Base-by-base conservation (phyloP, 2,113 vertebrate genomes). In the Marcusenius ussheri region DNA sequence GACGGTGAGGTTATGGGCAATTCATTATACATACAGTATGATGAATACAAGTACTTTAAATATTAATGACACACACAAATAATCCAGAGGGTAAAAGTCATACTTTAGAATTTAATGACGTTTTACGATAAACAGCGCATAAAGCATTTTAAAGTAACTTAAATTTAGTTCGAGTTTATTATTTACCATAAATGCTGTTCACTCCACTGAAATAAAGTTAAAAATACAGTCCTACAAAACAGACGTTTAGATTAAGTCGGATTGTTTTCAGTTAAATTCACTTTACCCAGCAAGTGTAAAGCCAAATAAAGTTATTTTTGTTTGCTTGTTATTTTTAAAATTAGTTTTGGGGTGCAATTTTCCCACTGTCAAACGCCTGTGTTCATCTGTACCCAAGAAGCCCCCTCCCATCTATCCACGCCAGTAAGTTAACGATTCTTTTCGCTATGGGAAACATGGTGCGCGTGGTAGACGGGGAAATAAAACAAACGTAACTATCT, bases 401-500 rank as follows among this genome's bases (percentile, higher is more conserved):
- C 21, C 8, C 19, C 74, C 39, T 24, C 24, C 19, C n/a, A 31
- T 31, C 62, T 70, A 84, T 46, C 45, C 19, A 83, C 80, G 13
- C 70, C 42, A 83, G 19, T 46, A 19, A 83, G 42, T 45, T 47
- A 77, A 47, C 80, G 42, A 84, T 13, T 80, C 35, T 47, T 47
- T 84, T 47, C 45, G 83, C 83, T 84, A 46, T 47, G 45, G 45
- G 45, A 46, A 84, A 47, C 45, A 45, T 13, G 19, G 74, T 80
- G 74, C 74, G 42, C 45, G 83, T 47, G 47, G 35, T 21, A 39
- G 35, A 42, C 51, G 19, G n/a, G 51, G 35, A 62, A 88, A 62
- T 45, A 47, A 84, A 47, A 88, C 51, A 62, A 19, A 19, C 15
- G 21, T 24, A 53, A n/a, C 17, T 51, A 45, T 88, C 94, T 21